These are phyloP conservation scores for Trichogramma dendrolimi DNA, from an alignment of 2,888 invertebrate species.

Conservation along the genomic window DNA sequence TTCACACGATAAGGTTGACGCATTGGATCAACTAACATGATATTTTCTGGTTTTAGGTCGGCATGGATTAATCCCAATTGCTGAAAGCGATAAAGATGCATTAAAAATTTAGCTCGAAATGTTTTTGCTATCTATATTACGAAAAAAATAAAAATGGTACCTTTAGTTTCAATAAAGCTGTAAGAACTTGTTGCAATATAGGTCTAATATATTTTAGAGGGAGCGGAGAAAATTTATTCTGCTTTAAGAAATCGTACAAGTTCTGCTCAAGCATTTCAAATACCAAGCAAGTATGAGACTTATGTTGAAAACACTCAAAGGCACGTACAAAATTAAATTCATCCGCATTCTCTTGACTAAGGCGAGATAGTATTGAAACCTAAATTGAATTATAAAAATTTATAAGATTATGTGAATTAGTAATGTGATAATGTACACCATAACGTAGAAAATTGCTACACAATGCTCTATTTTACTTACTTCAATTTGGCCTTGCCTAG, in stretches of 20 bases:
- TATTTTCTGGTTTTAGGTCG: slow-evolving; percentile 99
- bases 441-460: not conserved
- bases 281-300: slow-evolving; percentile 98
- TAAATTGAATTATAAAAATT: slow-evolving; percentile 40
- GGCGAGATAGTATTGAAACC: slow-evolving; percentile 85
- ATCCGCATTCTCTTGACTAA: slow-evolving; percentile 96
- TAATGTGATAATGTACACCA: not conserved
- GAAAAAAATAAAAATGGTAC: slow-evolving; percentile 50
- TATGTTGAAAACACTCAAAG: slow-evolving; percentile 99
- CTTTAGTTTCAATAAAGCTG: slow-evolving; percentile 84
- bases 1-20: slow-evolving; percentile 98
- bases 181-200: slow-evolving; percentile 94
- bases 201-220: slow-evolving; percentile 98
- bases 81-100: slow-evolving; percentile 54
- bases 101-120: not conserved
- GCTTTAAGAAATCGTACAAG: slow-evolving; percentile 98
- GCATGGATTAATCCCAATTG: slow-evolving; percentile 99
- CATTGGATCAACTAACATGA: slow-evolving; percentile 98
- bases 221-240: slow-evolving; percentile 98
- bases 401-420: not conserved
- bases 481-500: slow-evolving; percentile 99
- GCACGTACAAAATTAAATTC: slow-evolving; percentile 99
- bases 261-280: slow-evolving; percentile 99
- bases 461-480: slow-evolving; percentile 54
- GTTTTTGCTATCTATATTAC: not conserved